Evolutionary conservation across 2,888 invertebrate genomes (phyloP).

Genomic region (Drepana falcataria): DNA sequence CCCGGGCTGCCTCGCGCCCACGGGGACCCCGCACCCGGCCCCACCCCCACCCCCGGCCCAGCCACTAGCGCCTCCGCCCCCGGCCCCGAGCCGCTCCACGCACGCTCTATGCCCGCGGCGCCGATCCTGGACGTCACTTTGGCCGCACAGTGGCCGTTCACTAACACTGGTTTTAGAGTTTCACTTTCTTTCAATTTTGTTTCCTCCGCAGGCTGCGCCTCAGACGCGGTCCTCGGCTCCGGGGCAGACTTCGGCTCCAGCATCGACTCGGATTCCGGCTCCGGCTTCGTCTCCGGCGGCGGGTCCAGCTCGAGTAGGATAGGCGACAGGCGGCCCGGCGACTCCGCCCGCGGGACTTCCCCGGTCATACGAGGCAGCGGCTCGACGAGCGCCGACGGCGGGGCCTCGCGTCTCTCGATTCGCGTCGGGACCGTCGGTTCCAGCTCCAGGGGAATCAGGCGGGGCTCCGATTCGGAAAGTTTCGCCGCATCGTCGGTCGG

Average conservation of each 20-base stretch:
- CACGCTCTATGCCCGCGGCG: conserved; percentile 53
- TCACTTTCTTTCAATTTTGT: not conserved
- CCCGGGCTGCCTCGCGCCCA: conserved; percentile 25
- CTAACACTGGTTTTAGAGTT: conserved; percentile 13
- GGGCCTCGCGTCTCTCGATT: conserved; percentile 65
- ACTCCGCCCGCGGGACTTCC: conserved; percentile 43
- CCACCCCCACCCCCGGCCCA: conserved; percentile 18
- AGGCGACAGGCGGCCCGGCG: conserved; percentile 27
- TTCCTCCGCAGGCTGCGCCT: not conserved
- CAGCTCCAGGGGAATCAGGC: conserved; percentile 20
- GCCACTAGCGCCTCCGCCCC: conserved; percentile 10
- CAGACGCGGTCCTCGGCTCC: not conserved
- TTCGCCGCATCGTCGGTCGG: conserved; percentile 23
- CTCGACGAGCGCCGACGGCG: conserved; percentile 64
- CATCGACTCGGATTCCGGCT: not conserved
- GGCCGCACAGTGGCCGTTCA: conserved; percentile 37
- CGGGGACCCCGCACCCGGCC: conserved; percentile 20
- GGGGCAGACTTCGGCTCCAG: not conserved
- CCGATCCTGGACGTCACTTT: conserved; percentile 37
- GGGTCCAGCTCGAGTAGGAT: conserved; percentile 10
- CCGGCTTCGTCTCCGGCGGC: conserved; percentile 19
- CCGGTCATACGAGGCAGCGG: conserved; percentile 46
- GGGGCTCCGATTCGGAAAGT: conserved; percentile 22
- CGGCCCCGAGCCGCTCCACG: conserved; percentile 50
- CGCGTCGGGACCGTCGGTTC: conserved; percentile 40